phyloP scores from a whole-genome alignment of 2,888 invertebrate species.

The Entomobrya proxima region DNA sequence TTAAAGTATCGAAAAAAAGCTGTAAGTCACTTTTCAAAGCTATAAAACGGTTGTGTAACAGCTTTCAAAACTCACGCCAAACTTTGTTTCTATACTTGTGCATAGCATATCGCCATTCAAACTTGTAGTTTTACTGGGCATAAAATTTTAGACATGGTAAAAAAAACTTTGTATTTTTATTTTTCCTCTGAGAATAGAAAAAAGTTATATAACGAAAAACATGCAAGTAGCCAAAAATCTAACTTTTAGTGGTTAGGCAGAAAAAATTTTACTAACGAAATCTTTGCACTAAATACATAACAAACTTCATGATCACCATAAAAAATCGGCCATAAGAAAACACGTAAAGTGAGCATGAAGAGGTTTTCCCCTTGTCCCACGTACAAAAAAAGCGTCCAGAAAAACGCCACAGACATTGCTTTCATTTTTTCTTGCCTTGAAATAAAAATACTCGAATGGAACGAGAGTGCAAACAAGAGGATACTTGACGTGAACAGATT shows the following conservation, averaged over 20 bases:
- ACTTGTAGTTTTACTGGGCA: neutral
- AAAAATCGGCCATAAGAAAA: neutral
- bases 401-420: neutral
- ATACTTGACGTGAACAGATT: constrained; percentile 27
- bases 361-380: neutral
- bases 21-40: constrained; percentile 31
- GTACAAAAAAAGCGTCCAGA: neutral
- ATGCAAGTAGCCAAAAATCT: neutral
- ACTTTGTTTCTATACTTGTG: neutral
- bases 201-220: neutral
- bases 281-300: neutral
- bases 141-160: neutral
- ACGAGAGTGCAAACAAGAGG: constrained; percentile 38
- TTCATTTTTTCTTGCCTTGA: neutral
- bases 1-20: neutral
- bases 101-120: too few relatives aligned
- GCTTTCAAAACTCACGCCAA: neutral
- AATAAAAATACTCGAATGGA: constrained; percentile 33
- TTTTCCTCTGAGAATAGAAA: neutral
- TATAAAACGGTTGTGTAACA: constrained; percentile 12
- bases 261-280: neutral
- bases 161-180: constrained; percentile 22
- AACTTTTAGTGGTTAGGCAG: constrained; percentile 23
- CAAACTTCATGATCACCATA: constrained; percentile 30
- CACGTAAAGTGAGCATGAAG: neutral